Base-by-base conservation (phyloP, 2,888 invertebrate genomes). In the Bombylius discolor region DNA sequence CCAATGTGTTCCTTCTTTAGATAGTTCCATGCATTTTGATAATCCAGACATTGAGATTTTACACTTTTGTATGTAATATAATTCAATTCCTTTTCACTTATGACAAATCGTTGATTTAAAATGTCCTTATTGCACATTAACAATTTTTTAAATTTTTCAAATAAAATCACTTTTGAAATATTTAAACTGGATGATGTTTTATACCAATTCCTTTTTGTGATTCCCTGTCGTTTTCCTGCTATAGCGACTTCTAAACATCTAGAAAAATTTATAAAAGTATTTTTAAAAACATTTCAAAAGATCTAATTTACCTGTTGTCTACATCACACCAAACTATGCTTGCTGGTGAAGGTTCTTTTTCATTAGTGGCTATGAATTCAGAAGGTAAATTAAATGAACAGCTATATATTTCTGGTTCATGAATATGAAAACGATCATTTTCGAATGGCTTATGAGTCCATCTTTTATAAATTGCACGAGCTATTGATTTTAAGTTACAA, bases 151-250 rank as follows among this genome's bases (percentile, higher is more conserved):
- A 81, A 84, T 51, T 63, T 73, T 60, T 70, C 69, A 51, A 80
- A 76, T 5, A 84, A 61, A 60, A 74, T 75, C 62, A 75, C 76
- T 72, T 82, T 81, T 62, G 79, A 79, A 47, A 83, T 75, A 52
- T 74, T 69, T 56, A 84, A 68, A 45, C 76, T 74, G 50, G 70
- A 76, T 13, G 68, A 75, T 23, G 71, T 70, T 32, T 65, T 68
- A 52, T 70, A 68, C 34, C 71, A 42, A 1, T 66, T 64, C 42
- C 84, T 88, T 67, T 85, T 88, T 0, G 89, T 90, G 3, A 83
- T 76, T 5, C 93, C 93, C 68, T 88, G 83, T 60, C 83, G 87
- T 64, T 78, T 80, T 5, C 94, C 93, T 66, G 85, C 81, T 1
- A 89, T 85, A 31, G 83, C 79, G 36, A 91, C 81, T 76, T 92